Conservation (phyloP, 2,888 invertebrate genomes). For the Sinodicranocentrus sp. region DNA sequence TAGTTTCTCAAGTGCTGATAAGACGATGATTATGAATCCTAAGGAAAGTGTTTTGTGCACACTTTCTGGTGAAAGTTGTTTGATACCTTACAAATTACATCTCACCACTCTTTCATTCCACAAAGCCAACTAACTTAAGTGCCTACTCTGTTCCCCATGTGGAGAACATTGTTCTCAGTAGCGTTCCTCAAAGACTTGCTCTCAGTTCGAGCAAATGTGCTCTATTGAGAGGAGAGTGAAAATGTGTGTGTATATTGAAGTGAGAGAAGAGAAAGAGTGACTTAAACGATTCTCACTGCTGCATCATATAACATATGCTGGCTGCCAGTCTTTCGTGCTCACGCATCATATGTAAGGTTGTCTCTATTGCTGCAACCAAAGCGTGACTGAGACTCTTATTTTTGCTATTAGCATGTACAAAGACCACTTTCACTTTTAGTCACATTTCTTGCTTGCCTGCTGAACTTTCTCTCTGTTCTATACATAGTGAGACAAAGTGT, state of each 20-base stretch:
- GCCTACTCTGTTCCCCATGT: no score
- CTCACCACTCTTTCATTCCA: not conserved
- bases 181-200: not conserved
- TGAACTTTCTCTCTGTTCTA: not conserved
- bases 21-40: not conserved
- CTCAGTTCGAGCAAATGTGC: slow-evolving; percentile 13
- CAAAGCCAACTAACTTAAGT: no score
- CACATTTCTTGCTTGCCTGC: not conserved
- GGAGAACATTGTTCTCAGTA: not conserved
- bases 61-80: not conserved
- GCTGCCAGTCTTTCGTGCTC: slow-evolving; percentile 23
- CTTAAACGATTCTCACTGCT: slow-evolving; percentile 31
- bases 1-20: not conserved
- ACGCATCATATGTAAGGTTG: slow-evolving; percentile 40
- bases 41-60: not conserved
- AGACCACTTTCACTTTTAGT: no score
- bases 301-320: slow-evolving; percentile 30
- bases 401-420: not conserved
- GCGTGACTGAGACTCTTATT: slow-evolving; percentile 33
- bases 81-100: not conserved
- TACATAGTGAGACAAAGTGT: no score
- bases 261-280: slow-evolving; percentile 23
- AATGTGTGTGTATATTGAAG: no score
- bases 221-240: not conserved
- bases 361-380: not conserved